Conservation (phyloP, 2,888 invertebrate genomes). For the Drosophila pullipes region DNA sequence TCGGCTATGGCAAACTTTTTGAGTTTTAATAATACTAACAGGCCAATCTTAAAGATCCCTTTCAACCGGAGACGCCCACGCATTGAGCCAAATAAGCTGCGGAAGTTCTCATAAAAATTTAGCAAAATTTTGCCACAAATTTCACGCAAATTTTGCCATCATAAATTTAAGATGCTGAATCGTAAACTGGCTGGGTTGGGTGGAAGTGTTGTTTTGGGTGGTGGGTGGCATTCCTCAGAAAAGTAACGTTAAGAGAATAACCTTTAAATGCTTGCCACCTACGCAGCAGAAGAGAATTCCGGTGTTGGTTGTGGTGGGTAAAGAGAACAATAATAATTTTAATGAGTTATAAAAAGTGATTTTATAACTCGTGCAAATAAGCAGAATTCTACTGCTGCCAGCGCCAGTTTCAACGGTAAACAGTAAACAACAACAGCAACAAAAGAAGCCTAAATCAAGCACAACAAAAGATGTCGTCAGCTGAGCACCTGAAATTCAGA, state of each 20-base stretch:
- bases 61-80: not conserved
- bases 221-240: conserved; percentile 7
- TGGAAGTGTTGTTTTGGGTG: not conserved
- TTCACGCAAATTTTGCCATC: conserved; percentile 42
- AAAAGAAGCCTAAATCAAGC: not conserved
- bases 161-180: conserved; percentile 40
- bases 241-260: conserved; percentile 24
- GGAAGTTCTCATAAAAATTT: conserved; percentile 36
- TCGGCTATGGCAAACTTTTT: conserved; percentile 46
- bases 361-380: conserved; percentile 38
- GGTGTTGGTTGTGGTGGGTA: not conserved
- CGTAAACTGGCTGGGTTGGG: not conserved
- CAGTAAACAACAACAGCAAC: not conserved
- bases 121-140: conserved; percentile 43
- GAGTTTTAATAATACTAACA: conserved; percentile 43
- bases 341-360: conserved; percentile 72
- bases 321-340: conserved; percentile 67
- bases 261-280: conserved; percentile 51
- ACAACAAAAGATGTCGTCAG: conserved; percentile 15
- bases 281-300: conserved; percentile 7
- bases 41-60: conserved; percentile 7
- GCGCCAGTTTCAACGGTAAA: not conserved
- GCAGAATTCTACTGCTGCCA: not conserved
- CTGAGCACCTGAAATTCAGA: conserved; percentile 31
- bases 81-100: conserved; percentile 11